Base-by-base conservation (phyloP, 1,140 invertebrate species). In the Microplitis demolitor region DNA sequence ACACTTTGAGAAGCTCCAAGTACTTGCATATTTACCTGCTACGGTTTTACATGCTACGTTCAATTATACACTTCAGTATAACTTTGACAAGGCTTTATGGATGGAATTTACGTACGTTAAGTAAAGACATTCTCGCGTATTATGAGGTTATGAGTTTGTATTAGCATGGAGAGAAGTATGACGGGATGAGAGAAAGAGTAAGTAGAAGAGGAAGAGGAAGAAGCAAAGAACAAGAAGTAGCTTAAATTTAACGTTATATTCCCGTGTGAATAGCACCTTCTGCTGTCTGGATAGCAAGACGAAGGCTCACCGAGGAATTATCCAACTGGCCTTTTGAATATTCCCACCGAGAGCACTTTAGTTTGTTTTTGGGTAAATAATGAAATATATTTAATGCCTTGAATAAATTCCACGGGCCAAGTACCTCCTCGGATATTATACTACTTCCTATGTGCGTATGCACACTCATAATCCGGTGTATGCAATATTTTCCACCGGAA, bases 241-340 rank as follows among this genome's bases (percentile, higher is more conserved):
- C 39, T 2, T 5, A 50, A 64, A 37, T 50, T 16, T 37, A n/a
- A 9, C 33, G 39, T 64, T 64, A 50, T 50, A 64, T 64, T 64
- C 62, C 62, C 62, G 62, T 64, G 62, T 50, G 62, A 64, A 64
- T n/a, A n/a, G 39, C 62, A 31, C 62, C 60, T 24, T 35, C 62
- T 64, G 35, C 24, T 35, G 62, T 14, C 33, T 64, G 45, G 39
- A 4, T 45, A 50, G 33, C 14, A 67, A 67, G 39, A 50, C 24
- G 62, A 64, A 50, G 16, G 9, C 37, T 54, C 64, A 67, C 50
- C 8, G 14, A 51, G 50, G 64, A 54, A 67, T 67, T 54, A 67
- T 67, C 64, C 16, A n/a, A 64, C 33, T 16, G 13, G 62, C 34
- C 39, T 35, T 6, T 50, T 34, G 33, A 64, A 64, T 50, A 64